Base-by-base conservation (phyloP, 2,113 vertebrate species). In the Hystrix cristata region DNA sequence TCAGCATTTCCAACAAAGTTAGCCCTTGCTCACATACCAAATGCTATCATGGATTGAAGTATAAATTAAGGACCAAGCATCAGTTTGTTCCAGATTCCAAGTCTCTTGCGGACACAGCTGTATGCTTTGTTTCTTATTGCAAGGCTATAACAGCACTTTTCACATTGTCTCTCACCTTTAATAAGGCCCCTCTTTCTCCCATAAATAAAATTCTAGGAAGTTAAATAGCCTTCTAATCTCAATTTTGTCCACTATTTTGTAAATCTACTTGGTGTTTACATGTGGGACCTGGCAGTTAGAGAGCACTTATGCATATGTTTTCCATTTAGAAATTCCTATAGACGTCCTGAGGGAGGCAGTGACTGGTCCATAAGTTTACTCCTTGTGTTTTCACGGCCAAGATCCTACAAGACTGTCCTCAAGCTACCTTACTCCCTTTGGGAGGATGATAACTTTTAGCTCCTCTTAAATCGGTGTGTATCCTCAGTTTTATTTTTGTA, bases 171-270 rank as follows among this genome's bases (percentile, higher is more conserved):
- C 80, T 92, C 74, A 59, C n/a, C 62, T 55, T 90, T 64, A 87
- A 72, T 18, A 76, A 87, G 55, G 12, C 5, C 19, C 18, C 64
- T 57, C 7, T 72, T 94, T 87, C 14, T 34, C 31, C 1, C 46
- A 84, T 87, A 27, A 71, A 29, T 71, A 72, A 96, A 96, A 79
- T 90, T 6, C 31, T 87, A 46, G 5, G 48, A 81, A 72, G 9
- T 95, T 92, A 87, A 96, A 87, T 38, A 87, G n/a, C 18, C 81
- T 90, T 87, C 53, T 91, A 55, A 84, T 81, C 29, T 12, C 34
- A 82, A 65, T 11, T 55, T 87, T 64, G 27, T 95, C 7, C 2
- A 51, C 4, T 76, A 60, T 81, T 85, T 76, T 27, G 38, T 80
- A 79, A 43, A 60, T 25, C 6, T 93, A 4, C 43, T 80, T 85